phyloP scores from a whole-genome alignment of 1,140 invertebrate genomes.

The Camponotus floridanus region DNA sequence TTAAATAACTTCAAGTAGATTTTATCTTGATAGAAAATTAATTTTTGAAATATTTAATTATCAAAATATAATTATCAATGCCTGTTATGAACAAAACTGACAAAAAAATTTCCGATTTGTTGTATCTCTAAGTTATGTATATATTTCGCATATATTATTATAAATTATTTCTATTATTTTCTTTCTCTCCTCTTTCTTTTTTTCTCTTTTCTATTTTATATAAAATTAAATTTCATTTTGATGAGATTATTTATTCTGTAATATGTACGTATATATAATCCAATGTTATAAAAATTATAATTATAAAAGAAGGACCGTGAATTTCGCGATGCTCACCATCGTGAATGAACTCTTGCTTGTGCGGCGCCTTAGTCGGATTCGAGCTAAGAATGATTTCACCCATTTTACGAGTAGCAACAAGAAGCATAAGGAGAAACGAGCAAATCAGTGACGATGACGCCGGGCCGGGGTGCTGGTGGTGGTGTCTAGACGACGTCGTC shows the following conservation, averaged over 20 bases:
- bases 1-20: no score
- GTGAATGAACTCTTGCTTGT: constrained; percentile 47
- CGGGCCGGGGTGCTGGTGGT: constrained; percentile 64
- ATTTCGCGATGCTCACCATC: constrained; percentile 14
- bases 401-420: constrained; percentile 65
- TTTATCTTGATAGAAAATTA: no score
- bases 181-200: background rate
- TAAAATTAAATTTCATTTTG: background rate
- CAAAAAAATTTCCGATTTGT: no score
- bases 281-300: background rate
- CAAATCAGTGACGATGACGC: constrained; percentile 79
- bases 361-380: constrained; percentile 42
- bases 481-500: constrained; percentile 80
- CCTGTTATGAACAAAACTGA: no score
- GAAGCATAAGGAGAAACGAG: constrained; percentile 63
- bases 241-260: background rate
- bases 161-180: no score
- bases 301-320: background rate
- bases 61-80: no score
- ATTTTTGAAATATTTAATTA: no score
- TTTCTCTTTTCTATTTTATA: background rate
- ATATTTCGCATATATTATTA: no score
- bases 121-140: no score
- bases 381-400: constrained; percentile 73
- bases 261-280: background rate